Base-by-base conservation (phyloP, 2,888 invertebrate species). In the Sarcophaga variegata region DNA sequence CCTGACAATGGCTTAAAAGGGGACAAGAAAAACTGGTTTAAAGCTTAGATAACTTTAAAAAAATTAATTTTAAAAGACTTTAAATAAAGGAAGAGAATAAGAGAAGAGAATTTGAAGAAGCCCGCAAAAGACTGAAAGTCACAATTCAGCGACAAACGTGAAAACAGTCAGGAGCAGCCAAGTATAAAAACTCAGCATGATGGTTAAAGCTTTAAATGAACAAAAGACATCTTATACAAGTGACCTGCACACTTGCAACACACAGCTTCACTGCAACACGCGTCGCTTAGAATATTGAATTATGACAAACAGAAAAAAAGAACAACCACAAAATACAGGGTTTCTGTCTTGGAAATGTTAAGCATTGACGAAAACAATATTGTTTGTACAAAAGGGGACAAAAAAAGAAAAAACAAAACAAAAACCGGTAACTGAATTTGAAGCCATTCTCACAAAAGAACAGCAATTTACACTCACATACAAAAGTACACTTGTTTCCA, bases 341-440 rank as follows among this genome's bases (percentile, higher is more conserved):
- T 17, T 54, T 54, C 0, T 17, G 12, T 3, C 14, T 54, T 14
- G 54, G 17, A 54, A 54, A 54, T 54, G 3, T 54, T 14, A 17
- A 14, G 54, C 17, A 17, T 37, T 54, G 54, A 54, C 14, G 14
- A 14, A 54, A 54, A 54, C 12, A 54, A 54, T 8, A 10, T 37
- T 8, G 37, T 37, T 37, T 10, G 37, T 10, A 8, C 2, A 37
- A 37, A 37, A 37, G 1, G 37, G 37, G 37, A 10, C 10, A 54
- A 11, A 49, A 2, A 54, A 54, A 54, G 4, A 5, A 22, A 22
- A 22, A 22, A 1, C 1, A 22, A 22, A 22, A 22, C 22, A 54
- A 54, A 54, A 54, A 54, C 54, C 54, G 54, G 54, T 54, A 54
- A 54, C 54, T 54, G 54, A 54, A 54, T 54, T 54, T 54, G 54